Percentiles rank a stretch among this genome's conserved stretches.
Evolutionary conservation across 2,113 vertebrate genomes (phyloP).

Genomic region (Rattus rattus): DNA sequence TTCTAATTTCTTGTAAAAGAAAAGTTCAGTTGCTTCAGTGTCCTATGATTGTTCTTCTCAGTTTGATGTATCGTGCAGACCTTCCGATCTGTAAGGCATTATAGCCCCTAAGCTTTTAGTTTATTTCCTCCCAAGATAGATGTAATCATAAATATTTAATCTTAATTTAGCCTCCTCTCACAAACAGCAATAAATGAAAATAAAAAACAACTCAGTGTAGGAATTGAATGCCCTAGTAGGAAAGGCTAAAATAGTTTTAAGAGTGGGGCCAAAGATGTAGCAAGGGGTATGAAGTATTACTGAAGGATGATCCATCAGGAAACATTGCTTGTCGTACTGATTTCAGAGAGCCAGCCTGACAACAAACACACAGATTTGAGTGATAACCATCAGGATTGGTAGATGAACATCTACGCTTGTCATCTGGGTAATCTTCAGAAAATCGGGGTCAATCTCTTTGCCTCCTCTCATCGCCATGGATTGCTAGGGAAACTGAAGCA

Average conservation of each 20-base stretch:
- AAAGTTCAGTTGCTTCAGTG: background rate
- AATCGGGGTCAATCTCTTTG: background rate
- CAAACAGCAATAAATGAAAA: slow-evolving; percentile 18
- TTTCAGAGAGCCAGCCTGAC: background rate
- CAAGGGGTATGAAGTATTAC: background rate
- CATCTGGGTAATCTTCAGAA: background rate
- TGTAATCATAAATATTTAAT: slow-evolving; percentile 21
- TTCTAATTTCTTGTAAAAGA: background rate
- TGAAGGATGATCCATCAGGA: background rate
- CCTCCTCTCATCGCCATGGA: background rate
- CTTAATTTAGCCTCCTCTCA: background rate
- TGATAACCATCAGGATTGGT: background rate
- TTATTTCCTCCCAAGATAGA: background rate
- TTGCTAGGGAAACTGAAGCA: background rate
- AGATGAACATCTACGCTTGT: background rate
- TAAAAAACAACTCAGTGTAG: background rate
- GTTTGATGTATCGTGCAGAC: background rate
- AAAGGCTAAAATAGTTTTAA: background rate
- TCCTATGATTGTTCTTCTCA: background rate
- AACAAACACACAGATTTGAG: background rate
- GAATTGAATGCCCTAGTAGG: background rate
- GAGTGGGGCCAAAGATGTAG: background rate
- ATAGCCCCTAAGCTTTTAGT: background rate
- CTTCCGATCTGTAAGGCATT: background rate
- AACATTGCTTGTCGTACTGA: background rate